Percentiles rank a stretch among this genome's conserved stretches.
Evolutionary conservation across 2,888 invertebrate genomes (phyloP).

Genomic region (Spatulosminthurus flaviceps): DNA sequence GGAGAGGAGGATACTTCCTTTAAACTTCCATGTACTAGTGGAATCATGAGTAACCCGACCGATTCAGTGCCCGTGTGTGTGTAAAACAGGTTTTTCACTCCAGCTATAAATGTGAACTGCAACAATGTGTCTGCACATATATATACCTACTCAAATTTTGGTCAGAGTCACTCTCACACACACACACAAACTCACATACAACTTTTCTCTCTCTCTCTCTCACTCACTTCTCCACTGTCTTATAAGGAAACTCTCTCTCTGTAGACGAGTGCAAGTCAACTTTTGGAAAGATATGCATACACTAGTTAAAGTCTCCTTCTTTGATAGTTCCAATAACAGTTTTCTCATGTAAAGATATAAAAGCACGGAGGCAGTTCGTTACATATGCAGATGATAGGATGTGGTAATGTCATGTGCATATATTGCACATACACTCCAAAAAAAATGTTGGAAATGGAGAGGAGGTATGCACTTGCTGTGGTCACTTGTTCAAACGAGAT

Average conservation of each 20-base stretch:
- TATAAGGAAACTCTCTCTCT: neutral
- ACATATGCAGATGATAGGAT: neutral
- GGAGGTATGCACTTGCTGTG: neutral
- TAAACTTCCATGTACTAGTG: constrained; percentile 46
- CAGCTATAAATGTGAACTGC: constrained; percentile 36
- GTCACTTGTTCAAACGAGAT: neutral
- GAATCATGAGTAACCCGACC: constrained; percentile 48
- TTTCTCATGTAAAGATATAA: constrained; percentile 13
- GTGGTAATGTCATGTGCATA: too few species aligned
- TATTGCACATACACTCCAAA: neutral
- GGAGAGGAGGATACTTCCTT: constrained; percentile 44
- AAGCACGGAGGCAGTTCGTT: neutral
- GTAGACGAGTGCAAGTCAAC: neutral
- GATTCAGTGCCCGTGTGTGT: constrained; percentile 30
- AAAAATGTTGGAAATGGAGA: neutral
- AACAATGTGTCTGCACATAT: constrained; percentile 23
- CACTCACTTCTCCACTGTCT: neutral
- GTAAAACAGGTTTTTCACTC: constrained; percentile 42
- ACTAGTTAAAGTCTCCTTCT: neutral
- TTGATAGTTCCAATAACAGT: neutral
- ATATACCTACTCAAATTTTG: constrained; percentile 21
- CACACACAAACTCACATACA: constrained; percentile 15
- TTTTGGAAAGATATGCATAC: constrained; percentile 1
- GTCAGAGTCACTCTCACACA: neutral
- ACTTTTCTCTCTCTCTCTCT: constrained; percentile 12